phyloP scores from a whole-genome alignment of 2,797 vertebrate genomes.

The Euphonia xanthogaster region DNA sequence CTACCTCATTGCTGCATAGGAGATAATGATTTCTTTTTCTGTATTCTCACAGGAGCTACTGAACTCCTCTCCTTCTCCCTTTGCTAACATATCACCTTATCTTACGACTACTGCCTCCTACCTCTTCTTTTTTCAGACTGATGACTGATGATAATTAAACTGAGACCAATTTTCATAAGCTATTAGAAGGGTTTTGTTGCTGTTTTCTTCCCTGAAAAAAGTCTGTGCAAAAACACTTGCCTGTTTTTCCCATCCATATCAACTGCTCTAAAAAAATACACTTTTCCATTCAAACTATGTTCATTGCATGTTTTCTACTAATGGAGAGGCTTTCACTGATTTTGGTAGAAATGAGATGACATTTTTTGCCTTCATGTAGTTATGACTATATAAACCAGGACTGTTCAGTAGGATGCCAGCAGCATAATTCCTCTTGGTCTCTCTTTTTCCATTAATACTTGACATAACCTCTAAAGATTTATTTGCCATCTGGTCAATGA shows the following conservation, averaged over 20 bases:
- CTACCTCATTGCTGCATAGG: neutral
- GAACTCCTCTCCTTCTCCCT: neutral
- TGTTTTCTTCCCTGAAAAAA: neutral
- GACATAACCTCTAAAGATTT: neutral
- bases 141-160: neutral
- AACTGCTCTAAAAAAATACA: neutral
- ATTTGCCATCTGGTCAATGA: neutral
- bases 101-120: neutral
- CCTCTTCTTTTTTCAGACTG: neutral
- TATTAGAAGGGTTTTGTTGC: neutral
- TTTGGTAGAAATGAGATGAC: neutral
- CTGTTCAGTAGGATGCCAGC: neutral
- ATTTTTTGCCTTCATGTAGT: neutral
- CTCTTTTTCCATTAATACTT: neutral
- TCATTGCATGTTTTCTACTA: neutral
- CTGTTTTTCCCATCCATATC: neutral
- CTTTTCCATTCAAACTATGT: neutral
- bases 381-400: neutral
- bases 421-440: neutral
- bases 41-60: neutral
- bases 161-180: neutral
- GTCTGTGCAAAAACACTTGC: neutral
- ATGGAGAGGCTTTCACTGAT: neutral
- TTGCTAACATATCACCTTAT: neutral
- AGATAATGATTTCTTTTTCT: slow-evolving; percentile 22